These are phyloP conservation scores for Heptranchias perlo DNA, from an alignment of 2,113 vertebrate genomes.

Conservation along the genomic window DNA sequence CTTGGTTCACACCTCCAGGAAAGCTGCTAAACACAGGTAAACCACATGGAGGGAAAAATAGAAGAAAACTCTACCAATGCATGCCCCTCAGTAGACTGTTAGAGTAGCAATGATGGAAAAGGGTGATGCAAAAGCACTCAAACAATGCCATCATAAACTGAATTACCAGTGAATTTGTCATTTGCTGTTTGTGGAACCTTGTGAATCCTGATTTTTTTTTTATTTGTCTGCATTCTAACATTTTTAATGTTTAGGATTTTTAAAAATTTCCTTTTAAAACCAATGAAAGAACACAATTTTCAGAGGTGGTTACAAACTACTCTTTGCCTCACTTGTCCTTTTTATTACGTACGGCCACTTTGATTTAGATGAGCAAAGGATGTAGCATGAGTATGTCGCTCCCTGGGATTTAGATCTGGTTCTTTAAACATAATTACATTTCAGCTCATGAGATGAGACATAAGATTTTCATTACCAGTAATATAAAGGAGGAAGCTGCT, in stretches of 20 bases:
- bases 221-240: not conserved
- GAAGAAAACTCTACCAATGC: not conserved
- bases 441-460: slow-evolving; percentile 34
- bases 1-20: not conserved
- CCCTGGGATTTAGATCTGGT: not conserved
- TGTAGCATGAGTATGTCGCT: not conserved
- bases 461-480: slow-evolving; percentile 31
- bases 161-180: not conserved
- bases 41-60: not conserved
- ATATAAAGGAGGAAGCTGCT: not conserved
- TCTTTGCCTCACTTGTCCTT: too few relatives aligned
- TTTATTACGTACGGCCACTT: too few relatives aligned
- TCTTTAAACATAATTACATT: slow-evolving; percentile 38
- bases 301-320: too few relatives aligned
- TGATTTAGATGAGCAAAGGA: not conserved
- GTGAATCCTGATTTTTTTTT: not conserved
- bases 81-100: not conserved
- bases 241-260: not conserved
- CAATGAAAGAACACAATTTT: too few relatives aligned
- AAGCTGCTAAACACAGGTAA: not conserved
- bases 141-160: not conserved
- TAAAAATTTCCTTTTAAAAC: not conserved
- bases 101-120: not conserved
- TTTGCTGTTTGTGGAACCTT: not conserved
- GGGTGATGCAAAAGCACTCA: not conserved